Evolutionary conservation across 2,113 vertebrate species (phyloP).

Genomic region (Dasyprocta punctata): DNA sequence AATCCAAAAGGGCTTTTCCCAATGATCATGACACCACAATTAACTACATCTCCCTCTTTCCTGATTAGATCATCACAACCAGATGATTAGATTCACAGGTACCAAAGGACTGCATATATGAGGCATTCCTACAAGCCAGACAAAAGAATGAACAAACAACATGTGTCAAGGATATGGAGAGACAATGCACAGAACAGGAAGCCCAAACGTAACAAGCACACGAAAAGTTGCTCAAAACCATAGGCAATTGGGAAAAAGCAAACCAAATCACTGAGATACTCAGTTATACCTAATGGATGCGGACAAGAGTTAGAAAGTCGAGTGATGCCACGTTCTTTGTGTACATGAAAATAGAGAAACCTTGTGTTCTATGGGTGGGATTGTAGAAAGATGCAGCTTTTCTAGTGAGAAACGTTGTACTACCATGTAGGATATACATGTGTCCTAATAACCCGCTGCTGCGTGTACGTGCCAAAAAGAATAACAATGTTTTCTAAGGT

Average conservation of each 20-base stretch:
- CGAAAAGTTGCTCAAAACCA: background rate
- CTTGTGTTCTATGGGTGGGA: no score
- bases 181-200: background rate
- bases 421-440: rapidly evolving
- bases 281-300: background rate
- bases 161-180: background rate
- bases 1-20: background rate
- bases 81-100: background rate
- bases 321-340: background rate
- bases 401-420: background rate
- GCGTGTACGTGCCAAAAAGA: background rate
- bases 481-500: background rate
- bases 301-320: background rate
- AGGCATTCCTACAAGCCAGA: background rate
- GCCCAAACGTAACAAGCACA: background rate
- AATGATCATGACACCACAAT: background rate
- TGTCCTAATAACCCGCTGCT: background rate
- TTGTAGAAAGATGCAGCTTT: rapidly evolving
- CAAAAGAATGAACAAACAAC: background rate
- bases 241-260: background rate
- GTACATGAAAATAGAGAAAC: background rate
- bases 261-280: background rate
- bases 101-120: background rate
- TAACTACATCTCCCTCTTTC: background rate
- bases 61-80: background rate